Conservation (phyloP, 2,888 invertebrate genomes). For the Axea sp. region DNA sequence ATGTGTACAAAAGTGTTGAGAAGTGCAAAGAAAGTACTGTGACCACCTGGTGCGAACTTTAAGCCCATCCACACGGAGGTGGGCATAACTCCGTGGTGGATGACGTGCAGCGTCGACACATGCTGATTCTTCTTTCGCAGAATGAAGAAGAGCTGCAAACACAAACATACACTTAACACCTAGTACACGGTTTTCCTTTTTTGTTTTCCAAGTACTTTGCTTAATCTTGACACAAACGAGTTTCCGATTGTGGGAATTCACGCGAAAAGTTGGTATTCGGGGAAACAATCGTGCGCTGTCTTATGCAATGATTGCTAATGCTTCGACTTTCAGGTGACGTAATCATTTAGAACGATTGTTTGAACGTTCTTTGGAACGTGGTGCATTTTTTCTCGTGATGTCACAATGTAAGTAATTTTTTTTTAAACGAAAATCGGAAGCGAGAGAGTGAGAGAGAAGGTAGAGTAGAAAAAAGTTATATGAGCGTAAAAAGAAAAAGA, state of each 20-base stretch:
- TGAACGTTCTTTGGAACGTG: constrained; percentile 17
- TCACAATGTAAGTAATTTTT: neutral
- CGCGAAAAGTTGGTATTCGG: constrained; percentile 8
- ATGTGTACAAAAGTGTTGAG: constrained; percentile 97
- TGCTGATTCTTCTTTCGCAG: constrained; percentile 96
- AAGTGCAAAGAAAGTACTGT: constrained; percentile 97
- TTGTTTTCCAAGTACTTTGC: neutral
- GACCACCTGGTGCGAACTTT: constrained; percentile 97
- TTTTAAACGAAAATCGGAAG: neutral
- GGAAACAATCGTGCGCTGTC: constrained; percentile 24
- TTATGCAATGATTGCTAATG: constrained; percentile 41
- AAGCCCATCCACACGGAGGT: constrained; percentile 96
- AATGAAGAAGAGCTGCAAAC: constrained; percentile 89
- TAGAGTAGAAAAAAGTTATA: no score
- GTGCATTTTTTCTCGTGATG: constrained; percentile 4
- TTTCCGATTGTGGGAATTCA: constrained; percentile 20
- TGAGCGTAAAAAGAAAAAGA: neutral
- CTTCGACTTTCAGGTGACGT: constrained; percentile 14
- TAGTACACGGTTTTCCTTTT: constrained; percentile 21
- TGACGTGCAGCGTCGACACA: constrained; percentile 95
- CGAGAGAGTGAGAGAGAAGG: neutral
- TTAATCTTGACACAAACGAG: constrained; percentile 15
- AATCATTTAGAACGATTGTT: constrained; percentile 31
- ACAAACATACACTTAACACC: constrained; percentile 20
- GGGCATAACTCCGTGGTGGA: constrained; percentile 98